Base-by-base conservation (phyloP, 37 sponge, comb jelly and placozoan genomes). In the Aplysina aerophoba region DNA sequence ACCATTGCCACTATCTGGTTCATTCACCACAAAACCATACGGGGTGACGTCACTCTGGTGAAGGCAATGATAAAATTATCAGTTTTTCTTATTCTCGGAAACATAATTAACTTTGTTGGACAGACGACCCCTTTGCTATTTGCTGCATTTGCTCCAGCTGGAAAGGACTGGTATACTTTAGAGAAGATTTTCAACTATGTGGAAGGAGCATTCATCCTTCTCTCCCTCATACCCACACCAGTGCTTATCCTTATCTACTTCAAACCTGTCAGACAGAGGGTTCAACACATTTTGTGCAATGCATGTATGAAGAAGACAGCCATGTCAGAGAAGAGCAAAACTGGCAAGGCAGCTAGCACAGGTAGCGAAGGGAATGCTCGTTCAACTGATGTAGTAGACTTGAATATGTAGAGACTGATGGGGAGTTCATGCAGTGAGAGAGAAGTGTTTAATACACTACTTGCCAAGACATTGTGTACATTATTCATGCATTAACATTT, bases 11-110 rank as follows among this genome's bases (percentile, higher is more conserved):
- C 38, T 15, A 6, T 75, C 4, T 41, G 78, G 54, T 75, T 40
- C 54, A 75, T 75, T 36, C 37, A 25, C 2, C 41, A 75, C 20
- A 38, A 75, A 25, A 40, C 78, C 44, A 75, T 75, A 39, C 16
- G 54, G 2, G n/a, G 37, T 40, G 78, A 75, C 41, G 11, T 24
- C 2, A 2, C 22, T 41, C 25, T 37, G 0, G 24, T 22, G 22
- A 75, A 41, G 25, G 78, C 78, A 40, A 75, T 75, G 78, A 22
- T 50, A 4, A 75, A 75, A 25, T 75, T 75, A 11, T 5, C 78
- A 19, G 2, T 75, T 15, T 75, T 75, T 50, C 78, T 75, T 24
- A 17, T 75, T 24, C 21, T 75, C 38, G 78, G 78, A 1, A 75
- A 75, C 38, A 24, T 17, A 13, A 17, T 24, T 13, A 75, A 75